phyloP scores from a whole-genome alignment of 2,797 vertebrate genomes.

The Darevskia mixta region DNA sequence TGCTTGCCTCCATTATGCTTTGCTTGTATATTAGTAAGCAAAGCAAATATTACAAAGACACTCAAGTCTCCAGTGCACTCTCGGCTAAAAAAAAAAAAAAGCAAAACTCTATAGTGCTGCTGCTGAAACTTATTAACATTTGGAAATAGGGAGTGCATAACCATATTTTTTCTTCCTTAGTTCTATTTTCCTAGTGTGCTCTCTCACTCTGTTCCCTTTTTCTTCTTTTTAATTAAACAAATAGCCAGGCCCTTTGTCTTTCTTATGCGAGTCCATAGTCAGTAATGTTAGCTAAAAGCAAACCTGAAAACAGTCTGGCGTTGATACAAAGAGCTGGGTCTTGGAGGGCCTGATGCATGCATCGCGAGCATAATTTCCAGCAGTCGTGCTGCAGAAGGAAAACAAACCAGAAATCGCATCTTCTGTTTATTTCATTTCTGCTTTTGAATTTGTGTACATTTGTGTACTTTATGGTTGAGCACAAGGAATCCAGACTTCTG shows the following conservation, averaged over 20 bases:
- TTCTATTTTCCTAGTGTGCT: neutral
- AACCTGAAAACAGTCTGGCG: neutral
- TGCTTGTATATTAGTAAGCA: neutral
- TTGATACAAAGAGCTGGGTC: neutral
- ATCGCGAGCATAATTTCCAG: neutral
- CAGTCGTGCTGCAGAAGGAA: neutral
- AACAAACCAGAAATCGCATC: constrained; percentile 3
- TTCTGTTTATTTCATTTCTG: constrained; percentile 16
- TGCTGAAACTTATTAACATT: neutral
- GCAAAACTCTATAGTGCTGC: neutral
- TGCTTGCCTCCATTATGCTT: neutral
- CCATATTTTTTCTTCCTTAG: neutral
- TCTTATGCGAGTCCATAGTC: neutral
- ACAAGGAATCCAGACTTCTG: neutral
- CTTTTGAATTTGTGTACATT: neutral
- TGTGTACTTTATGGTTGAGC: neutral
- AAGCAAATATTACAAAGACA: neutral
- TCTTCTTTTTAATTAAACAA: neutral
- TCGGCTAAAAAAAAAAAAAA: neutral
- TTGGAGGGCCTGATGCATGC: neutral
- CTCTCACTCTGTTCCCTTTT: neutral
- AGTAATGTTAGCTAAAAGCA: constrained; percentile 1
- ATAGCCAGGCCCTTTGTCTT: neutral
- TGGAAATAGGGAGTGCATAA: no score
- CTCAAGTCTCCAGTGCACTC: neutral